Percentiles rank a stretch among this genome's conserved stretches.
These are phyloP conservation scores for Empidonax alnorum DNA, from an alignment of 2,113 vertebrate species.

Conservation along the genomic window DNA sequence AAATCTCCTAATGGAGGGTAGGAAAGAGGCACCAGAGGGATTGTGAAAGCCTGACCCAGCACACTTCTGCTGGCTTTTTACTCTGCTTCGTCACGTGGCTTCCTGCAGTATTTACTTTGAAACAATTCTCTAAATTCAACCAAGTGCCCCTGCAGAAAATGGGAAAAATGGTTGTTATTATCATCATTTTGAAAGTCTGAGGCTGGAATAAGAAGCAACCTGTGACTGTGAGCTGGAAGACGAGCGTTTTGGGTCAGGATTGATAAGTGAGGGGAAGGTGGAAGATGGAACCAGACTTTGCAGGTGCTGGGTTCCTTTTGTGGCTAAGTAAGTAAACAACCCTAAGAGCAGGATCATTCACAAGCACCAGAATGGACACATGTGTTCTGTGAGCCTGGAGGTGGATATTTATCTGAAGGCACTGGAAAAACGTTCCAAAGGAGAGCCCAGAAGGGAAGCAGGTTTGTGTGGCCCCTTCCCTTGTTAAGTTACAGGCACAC, in stretches of 20 bases:
- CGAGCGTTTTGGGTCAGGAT: neutral
- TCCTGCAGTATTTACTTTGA: neutral
- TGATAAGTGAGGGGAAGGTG: accelerated
- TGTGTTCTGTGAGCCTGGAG: neutral
- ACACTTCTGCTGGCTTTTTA: neutral
- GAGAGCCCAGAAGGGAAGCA: neutral
- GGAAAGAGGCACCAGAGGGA: neutral
- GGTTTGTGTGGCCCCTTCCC: neutral
- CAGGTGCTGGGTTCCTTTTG: neutral
- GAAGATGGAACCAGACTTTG: neutral
- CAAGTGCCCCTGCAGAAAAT: neutral
- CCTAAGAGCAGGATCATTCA: neutral
- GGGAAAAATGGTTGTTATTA: neutral
- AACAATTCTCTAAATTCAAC: neutral
- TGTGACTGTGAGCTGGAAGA: neutral
- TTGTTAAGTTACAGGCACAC: neutral
- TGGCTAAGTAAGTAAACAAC: neutral
- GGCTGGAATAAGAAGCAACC: neutral
- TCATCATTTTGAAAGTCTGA: neutral
- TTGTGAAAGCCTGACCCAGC: neutral
- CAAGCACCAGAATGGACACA: neutral
- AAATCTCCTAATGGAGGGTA: neutral
- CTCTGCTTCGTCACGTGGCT: neutral
- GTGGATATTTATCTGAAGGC: neutral
- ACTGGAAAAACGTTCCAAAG: neutral